A percentile compares a stretch with the other conserved stretches of the same genome.
Evolutionary conservation across 2,888 invertebrate genomes (phyloP).

Genomic region (Plagiodera versicolora): DNA sequence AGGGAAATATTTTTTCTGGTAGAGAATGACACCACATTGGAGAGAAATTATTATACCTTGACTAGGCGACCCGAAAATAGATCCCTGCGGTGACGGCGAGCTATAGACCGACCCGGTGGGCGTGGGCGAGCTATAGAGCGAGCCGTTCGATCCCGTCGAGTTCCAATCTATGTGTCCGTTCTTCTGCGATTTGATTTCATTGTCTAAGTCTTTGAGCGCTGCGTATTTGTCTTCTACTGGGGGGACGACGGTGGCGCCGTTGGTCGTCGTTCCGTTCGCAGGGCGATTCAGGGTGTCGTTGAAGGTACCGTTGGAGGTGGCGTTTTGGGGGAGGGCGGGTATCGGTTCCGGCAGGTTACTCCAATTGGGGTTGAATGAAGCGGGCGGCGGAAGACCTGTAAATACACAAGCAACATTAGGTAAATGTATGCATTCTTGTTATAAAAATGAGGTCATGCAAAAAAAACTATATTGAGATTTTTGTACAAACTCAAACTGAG

Average conservation of each 20-base stretch:
- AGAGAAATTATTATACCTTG: conserved; percentile 45
- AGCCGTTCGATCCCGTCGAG: conserved; percentile 50
- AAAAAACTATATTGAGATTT: no score
- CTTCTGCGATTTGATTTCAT: conserved; percentile 65
- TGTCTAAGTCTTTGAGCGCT: conserved; percentile 90
- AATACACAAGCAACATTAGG: no score
- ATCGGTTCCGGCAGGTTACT: conserved; percentile 24
- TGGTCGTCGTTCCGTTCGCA: conserved; percentile 9
- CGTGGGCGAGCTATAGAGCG: conserved; percentile 51
- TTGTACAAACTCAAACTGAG: no score
- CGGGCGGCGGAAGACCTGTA: conserved; percentile 45
- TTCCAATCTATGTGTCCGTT: conserved; percentile 44
- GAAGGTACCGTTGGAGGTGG: conserved; percentile 15
- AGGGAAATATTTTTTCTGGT: not conserved
- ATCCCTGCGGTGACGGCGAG: conserved; percentile 51
- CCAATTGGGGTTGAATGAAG: conserved; percentile 33
- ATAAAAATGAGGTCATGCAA: no score
- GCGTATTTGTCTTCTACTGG: conserved; percentile 89
- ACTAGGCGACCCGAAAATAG: conserved; percentile 54
- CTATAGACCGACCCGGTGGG: conserved; percentile 52
- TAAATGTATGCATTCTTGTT: no score
- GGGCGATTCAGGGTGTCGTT: conserved; percentile 13
- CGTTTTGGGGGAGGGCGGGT: conserved; percentile 19
- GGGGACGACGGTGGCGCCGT: conserved; percentile 18
- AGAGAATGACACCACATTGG: no score